phyloP scores from a whole-genome alignment of 2,888 invertebrate genomes.

The Lysandra bellargus region DNA sequence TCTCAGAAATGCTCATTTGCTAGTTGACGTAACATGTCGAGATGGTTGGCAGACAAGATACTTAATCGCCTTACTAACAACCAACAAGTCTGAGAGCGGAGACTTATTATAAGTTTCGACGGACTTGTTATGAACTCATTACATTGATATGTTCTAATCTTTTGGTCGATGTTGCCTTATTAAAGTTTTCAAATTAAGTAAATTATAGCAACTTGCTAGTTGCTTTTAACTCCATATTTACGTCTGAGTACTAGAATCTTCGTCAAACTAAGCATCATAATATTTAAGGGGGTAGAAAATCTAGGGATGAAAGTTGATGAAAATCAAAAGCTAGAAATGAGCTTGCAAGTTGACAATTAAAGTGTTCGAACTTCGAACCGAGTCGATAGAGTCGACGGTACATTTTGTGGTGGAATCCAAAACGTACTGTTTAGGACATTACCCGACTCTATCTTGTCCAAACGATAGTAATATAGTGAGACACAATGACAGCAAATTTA shows the following conservation, averaged over 20 bases:
- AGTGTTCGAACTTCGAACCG: too few relatives aligned
- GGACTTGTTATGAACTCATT: not conserved
- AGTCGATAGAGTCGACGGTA: too few relatives aligned
- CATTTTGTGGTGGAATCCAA: too few relatives aligned
- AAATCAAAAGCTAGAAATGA: not conserved
- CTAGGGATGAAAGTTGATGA: too few relatives aligned
- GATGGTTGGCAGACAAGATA: conserved; percentile 2
- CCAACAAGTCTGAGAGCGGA: conserved; percentile 14
- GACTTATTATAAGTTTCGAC: conserved; percentile 3
- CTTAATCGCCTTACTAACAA: conserved; percentile 4
- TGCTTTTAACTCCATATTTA: not conserved
- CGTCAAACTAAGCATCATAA: too few relatives aligned
- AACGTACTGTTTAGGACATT: too few relatives aligned
- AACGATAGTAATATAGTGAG: too few relatives aligned
- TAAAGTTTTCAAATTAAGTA: conserved; percentile 13
- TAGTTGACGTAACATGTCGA: not conserved
- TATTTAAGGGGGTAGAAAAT: too few relatives aligned
- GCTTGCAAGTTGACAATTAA: not conserved
- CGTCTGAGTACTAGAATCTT: not conserved
- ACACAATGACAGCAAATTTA: too few relatives aligned
- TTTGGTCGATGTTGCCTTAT: not conserved
- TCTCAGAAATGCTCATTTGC: not conserved
- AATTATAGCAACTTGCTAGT: not conserved
- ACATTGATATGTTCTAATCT: not conserved
- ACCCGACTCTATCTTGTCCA: too few relatives aligned